Base-by-base conservation (phyloP, 2,113 vertebrate genomes). In the Stigmatopora nigra region DNA sequence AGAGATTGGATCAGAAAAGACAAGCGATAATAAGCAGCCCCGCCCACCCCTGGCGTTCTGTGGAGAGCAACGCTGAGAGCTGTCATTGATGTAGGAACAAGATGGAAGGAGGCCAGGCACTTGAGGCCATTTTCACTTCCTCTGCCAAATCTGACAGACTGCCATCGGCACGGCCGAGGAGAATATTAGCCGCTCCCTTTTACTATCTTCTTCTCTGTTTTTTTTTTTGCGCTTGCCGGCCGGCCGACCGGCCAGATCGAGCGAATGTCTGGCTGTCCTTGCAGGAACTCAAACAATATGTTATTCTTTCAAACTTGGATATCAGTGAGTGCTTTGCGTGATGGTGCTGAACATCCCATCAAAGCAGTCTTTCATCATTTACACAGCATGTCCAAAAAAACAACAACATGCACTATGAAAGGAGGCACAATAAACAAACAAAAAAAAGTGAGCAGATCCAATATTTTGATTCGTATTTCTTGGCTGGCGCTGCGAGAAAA, bases 51-150 rank as follows among this genome's bases (percentile, higher is more conserved):
- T 31, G 25, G 25, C 25, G 41, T 73, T 62, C 76, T 14, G 64
- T 72, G 60, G 75, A 69, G 77, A 69, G 68, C 45, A 71, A 82
- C 70, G 69, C 71, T 19, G 73, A 78, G 79, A 76, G 77, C 63
- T 52, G 71, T 80, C 82, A 84, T 82, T 87, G 79, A 87, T 84
- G 81, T 81, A 73, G 75, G 76, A 83, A 79, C 73, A 73, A 71
- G 38, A 60, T 84, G 87, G 81, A 85, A 61, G 66, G 25, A 9
- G 72, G 84, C 87, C 85, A 88, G 82, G 85, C 77, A 86, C 85
- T 87, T 80, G 81, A 87, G 87, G 84, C 85, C 87, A 86, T 88
- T 85, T 84, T 85, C 76, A 79, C 81, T 83, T 87, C 80, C 68
- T 69, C 68, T 86, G 87, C 85, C 87, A 87, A 75, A 74, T 76